Evolutionary conservation across 2,113 vertebrate species (phyloP).

Genomic region (Otolemur garnettii): DNA sequence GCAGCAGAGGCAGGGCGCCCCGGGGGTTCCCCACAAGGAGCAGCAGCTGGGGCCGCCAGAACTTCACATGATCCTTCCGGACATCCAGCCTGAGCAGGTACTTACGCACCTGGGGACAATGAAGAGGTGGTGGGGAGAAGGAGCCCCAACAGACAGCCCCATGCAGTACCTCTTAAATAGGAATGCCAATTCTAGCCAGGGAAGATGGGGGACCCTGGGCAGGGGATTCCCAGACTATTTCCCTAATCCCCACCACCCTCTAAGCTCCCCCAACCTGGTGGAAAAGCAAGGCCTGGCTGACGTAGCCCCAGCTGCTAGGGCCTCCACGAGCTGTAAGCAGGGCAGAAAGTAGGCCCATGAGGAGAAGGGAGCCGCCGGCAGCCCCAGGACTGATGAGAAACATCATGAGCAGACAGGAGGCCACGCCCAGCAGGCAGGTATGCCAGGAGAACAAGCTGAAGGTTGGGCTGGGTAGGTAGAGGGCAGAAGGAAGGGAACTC

Average conservation of each 20-base stretch:
- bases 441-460: slow-evolving; percentile 96
- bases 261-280: slow-evolving; percentile 87
- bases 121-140: not conserved
- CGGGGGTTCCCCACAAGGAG: slow-evolving; percentile 97
- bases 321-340: slow-evolving; percentile 92
- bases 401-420: slow-evolving; percentile 96
- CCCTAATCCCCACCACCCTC: not conserved
- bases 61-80: slow-evolving; percentile 98
- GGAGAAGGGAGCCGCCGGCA: slow-evolving; percentile 91
- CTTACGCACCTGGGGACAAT: slow-evolving; percentile 92
- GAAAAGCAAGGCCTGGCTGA: slow-evolving; percentile 95
- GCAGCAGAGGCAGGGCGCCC: slow-evolving; percentile 92
- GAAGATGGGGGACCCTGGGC: not conserved
- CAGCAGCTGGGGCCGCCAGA: slow-evolving; percentile 97
- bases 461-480: slow-evolving; percentile 88
- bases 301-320: slow-evolving; percentile 95
- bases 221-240: not conserved
- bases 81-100: slow-evolving; percentile 98
- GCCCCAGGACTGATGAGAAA: slow-evolving; percentile 94
- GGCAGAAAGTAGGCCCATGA: slow-evolving; percentile 91
- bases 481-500: not conserved
- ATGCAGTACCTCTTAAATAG: not conserved
- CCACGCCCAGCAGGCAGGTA: slow-evolving; percentile 92
- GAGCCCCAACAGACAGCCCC: too few species aligned
- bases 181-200: not conserved